Base-by-base conservation (phyloP, 2,888 invertebrate genomes). In the Aromia moschata region DNA sequence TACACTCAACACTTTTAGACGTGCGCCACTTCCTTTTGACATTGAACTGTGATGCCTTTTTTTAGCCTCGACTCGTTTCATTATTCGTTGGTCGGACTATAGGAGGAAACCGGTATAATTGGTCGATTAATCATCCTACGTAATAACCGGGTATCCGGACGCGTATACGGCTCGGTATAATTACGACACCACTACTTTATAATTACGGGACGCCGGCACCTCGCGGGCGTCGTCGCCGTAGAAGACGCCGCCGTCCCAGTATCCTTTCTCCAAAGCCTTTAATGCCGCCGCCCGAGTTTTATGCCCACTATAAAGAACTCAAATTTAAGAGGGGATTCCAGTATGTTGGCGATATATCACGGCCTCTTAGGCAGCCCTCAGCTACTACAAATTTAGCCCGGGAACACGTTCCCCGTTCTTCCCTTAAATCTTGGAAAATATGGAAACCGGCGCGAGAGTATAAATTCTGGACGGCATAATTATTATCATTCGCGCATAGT, bases 301-400 rank as follows among this genome's bases (percentile, higher is more conserved):
- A 71, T 71, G 69, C 56, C 62, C 64, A 61, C 70, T 64, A 70
- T 71, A 71, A 71, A 71, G 69, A 71, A 71, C 69, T 65, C 60
- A 70, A 70, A 71, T 70, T 71, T 70, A 68, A 68, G 71, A 68
- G 63, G 69, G 69, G 68, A 69, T 70, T 68, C 60, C 59, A 62
- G 69, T 66, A 67, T 63, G 63, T 64, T 64, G 58, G 56, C 61
- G 58, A 71, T 71, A 71, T 71, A 68, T 71, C 65, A 68, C 62
- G 16, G 37, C 38, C 38, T 38, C 62, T 51, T 56, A 44, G 64
- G 64, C 64, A 54, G 60, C 53, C 54, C 41, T 54, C 56, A 45
- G 58, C 58, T 38, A 33, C 56, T 47, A 60, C 53, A 64, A 64
- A 52, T 61, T 64, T 56, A 33, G 14, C 56, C 47, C n/a, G 37